A percentile compares a stretch with the other conserved stretches of the same genome.
These are phyloP conservation scores for Sitta carolinensis DNA, from an alignment of 2,797 vertebrate genomes.

Conservation along the genomic window DNA sequence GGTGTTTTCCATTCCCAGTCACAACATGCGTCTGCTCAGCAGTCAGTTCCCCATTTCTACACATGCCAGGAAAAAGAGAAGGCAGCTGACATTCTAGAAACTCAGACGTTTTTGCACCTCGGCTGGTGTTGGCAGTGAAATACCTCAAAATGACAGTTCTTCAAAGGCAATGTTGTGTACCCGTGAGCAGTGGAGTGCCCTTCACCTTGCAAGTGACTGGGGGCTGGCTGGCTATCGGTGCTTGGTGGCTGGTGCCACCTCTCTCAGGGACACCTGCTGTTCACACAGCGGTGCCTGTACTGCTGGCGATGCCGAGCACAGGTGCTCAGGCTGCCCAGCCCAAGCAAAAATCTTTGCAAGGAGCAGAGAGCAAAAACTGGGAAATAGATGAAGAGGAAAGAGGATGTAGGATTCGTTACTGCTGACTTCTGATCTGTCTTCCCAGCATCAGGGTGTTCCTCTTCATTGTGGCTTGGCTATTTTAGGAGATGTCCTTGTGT, in stretches of 20 bases:
- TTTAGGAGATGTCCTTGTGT: background rate
- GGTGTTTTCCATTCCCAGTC: background rate
- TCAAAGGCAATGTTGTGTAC: background rate
- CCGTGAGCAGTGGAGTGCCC: rapidly evolving
- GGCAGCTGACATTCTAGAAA: background rate
- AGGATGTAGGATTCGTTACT: background rate
- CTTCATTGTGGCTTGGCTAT: background rate
- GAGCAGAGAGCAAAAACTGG: background rate
- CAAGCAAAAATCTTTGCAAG: background rate
- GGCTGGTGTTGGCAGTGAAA: background rate
- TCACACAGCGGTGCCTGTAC: rapidly evolving
- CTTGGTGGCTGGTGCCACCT: background rate
- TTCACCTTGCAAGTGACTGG: background rate
- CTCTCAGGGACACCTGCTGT: background rate
- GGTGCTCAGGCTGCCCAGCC: background rate
- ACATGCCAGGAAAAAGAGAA: background rate
- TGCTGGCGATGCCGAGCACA: background rate
- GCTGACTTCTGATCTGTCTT: background rate
- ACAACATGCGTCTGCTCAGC: rapidly evolving
- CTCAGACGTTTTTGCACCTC: background rate
- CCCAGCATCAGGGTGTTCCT: background rate
- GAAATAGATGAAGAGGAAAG: background rate
- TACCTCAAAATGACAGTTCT: background rate
- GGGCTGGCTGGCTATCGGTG: rapidly evolving
- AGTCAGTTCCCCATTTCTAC: background rate